These are phyloP conservation scores for Phenacoccus solenopsis DNA, from an alignment of 1,140 invertebrate species.

Conservation along the genomic window DNA sequence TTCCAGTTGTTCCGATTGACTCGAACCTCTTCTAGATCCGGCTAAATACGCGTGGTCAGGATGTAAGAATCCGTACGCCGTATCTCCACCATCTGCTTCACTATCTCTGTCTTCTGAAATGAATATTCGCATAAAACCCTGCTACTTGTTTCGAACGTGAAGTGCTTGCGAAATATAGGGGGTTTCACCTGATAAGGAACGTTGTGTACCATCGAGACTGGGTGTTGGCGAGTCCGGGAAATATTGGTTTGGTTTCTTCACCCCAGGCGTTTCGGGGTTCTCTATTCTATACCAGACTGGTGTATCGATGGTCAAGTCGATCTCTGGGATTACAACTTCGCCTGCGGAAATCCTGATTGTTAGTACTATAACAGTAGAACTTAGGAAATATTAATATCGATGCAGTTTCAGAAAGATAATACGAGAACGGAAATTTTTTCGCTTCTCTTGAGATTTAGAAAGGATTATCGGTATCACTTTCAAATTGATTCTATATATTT, in stretches of 20 bases:
- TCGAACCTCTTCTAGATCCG: constrained; percentile 58
- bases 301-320: not conserved
- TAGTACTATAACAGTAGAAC: too few relatives aligned
- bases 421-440: too few relatives aligned
- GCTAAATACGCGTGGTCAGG: constrained; percentile 62
- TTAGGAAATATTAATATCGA: too few relatives aligned
- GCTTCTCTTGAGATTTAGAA: too few relatives aligned
- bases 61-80: constrained; percentile 49
- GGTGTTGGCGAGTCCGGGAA: constrained; percentile 1
- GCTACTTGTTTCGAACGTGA: too few relatives aligned
- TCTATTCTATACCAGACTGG: constrained; percentile 8
- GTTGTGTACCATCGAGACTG: not conserved
- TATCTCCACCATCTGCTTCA: constrained; percentile 27
- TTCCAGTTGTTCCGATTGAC: constrained; percentile 69
- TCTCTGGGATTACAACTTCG: not conserved
- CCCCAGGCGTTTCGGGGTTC: not conserved
- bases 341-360: too few relatives aligned
- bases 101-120: constrained; percentile 50
- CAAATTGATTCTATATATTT: too few relatives aligned
- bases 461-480: too few relatives aligned
- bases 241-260: constrained; percentile 5
- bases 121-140: too few relatives aligned
- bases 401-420: too few relatives aligned
- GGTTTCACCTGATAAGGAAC: not conserved
- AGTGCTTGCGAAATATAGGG: too few relatives aligned